Evolutionary conservation across 2,797 vertebrate species (phyloP).

Genomic region (Tokudaia tokunoshimensis): DNA sequence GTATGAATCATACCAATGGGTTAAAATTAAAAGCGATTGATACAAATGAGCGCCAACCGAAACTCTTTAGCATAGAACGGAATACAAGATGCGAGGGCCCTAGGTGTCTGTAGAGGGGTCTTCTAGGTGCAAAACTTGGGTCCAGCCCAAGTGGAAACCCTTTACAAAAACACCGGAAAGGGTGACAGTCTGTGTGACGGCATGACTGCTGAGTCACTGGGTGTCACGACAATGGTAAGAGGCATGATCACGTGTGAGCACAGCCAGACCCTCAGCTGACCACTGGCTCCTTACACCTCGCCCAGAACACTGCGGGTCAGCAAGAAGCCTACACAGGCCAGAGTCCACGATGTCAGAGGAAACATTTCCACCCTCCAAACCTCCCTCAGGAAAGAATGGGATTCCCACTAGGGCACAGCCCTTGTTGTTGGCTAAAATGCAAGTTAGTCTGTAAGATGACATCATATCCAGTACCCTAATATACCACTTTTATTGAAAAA

Average conservation of each 20-base stretch:
- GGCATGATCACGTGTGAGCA: conserved; percentile 65
- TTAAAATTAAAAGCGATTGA: conserved; percentile 85
- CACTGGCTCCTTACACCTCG: neutral
- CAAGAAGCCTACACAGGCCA: neutral
- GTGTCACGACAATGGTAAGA: conserved; percentile 77
- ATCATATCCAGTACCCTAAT: conserved; percentile 52
- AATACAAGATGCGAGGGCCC: conserved; percentile 78
- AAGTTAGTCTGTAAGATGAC: conserved; percentile 70
- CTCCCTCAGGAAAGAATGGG: neutral
- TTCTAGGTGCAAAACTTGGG: conserved; percentile 86
- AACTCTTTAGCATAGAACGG: conserved; percentile 69
- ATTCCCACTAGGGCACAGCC: conserved; percentile 10
- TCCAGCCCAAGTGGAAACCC: conserved; percentile 89
- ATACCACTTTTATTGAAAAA: conserved; percentile 75
- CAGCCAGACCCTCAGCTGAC: neutral
- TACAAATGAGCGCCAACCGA: conserved; percentile 63
- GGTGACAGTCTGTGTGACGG: conserved; percentile 70
- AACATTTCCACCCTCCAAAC: neutral
- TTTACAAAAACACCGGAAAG: conserved; percentile 82
- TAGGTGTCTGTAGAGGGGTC: conserved; percentile 81
- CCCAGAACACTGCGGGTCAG: neutral
- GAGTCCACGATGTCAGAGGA: neutral
- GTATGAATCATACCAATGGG: conserved; percentile 78
- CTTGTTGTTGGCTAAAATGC: conserved; percentile 15
- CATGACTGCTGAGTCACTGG: conserved; percentile 50